Base-by-base conservation (phyloP, 2,113 vertebrate genomes). In the Myotis yumanensis region DNA sequence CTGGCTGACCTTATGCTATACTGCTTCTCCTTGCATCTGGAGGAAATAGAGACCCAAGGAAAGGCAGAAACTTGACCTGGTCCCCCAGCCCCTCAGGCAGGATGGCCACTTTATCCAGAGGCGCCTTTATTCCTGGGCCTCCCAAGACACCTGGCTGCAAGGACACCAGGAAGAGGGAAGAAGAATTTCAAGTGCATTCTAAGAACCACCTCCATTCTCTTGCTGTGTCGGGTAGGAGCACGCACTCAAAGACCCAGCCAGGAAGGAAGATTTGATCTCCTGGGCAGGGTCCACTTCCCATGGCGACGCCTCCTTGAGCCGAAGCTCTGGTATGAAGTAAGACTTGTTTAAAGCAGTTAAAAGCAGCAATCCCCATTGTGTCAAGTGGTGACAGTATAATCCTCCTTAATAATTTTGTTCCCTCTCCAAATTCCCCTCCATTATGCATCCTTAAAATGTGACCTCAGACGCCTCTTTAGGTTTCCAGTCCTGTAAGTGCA, bases 291-390 rank as follows among this genome's bases (percentile, higher is more conserved):
- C 95, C 35, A 90, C 98, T 98, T 98, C 98, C 98, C 98, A 97
- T 97, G 98, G 97, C 94, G 97, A 97, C 97, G 97, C 96, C 97
- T 97, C 95, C 96, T 98, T 97, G 92, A 98, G 96, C 97, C 51
- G 96, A 92, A 96, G 97, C 97, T 97, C 97, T 98, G 98, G 98
- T 98, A 98, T 98, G 98, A 98, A 98, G 97, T 52, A 97, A 95
- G 98, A 98, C 98, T 98, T 97, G 97, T 98, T 98, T 97, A 94
- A 97, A 98, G 97, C 94, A 96, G 97, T 96, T 98, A 97, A 97
- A 97, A 98, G 88, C 97, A 97, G 96, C 98, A 80, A 85, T 97
- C 98, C 96, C 97, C 96, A 97, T 98, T 98, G 98, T 98, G 95
- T 97, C 40, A 15, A 97, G 86, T 94, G 51, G 46, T 98, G 98